A percentile compares a stretch with the other conserved stretches of the same genome.
Conservation (phyloP, 1,140 invertebrate genomes). For the Trichogramma pretiosum region DNA sequence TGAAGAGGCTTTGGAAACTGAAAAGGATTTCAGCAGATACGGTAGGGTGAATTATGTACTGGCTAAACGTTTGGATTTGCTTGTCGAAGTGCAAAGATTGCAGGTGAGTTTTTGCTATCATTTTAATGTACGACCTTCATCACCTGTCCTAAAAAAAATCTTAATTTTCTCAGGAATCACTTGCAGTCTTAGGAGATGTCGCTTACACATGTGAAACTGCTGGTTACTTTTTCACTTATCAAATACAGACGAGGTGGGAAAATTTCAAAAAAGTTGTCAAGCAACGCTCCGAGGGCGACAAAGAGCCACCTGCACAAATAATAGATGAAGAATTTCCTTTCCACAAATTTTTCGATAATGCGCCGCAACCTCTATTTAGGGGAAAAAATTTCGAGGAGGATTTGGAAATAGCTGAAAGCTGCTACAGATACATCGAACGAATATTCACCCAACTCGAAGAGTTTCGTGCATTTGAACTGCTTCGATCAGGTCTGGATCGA, state of each 20-base stretch:
- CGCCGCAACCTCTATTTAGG: conserved; percentile 87
- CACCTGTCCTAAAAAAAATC: too few relatives aligned
- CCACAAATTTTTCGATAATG: conserved; percentile 81
- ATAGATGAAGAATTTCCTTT: conserved; percentile 84
- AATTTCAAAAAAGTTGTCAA: conserved; percentile 63
- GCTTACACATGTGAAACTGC: conserved; percentile 98
- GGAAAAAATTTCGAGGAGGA: conserved; percentile 73
- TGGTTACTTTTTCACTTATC: conserved; percentile 83
- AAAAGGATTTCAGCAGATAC: conserved; percentile 97
- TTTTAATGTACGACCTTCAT: too few relatives aligned
- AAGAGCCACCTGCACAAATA: conserved; percentile 18
- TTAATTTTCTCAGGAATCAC: conserved; percentile 51
- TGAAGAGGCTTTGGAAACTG: conserved; percentile 95
- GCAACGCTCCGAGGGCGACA: conserved; percentile 39
- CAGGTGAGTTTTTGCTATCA: conserved; percentile 51
- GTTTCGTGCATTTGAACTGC: conserved; percentile 93
- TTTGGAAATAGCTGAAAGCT: conserved; percentile 84
- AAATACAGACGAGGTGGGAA: conserved; percentile 85
- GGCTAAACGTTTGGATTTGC: conserved; percentile 81
- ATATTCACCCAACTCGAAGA: conserved; percentile 97
- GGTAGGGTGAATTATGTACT: conserved; percentile 98
- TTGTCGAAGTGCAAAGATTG: conserved; percentile 82
- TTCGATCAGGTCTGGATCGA: conserved; percentile 88
- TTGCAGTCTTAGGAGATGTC: conserved; percentile 82
- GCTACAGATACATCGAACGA: conserved; percentile 89